These are phyloP conservation scores for Marronus borbonicus DNA, from an alignment of 2,888 invertebrate species.

Conservation along the genomic window DNA sequence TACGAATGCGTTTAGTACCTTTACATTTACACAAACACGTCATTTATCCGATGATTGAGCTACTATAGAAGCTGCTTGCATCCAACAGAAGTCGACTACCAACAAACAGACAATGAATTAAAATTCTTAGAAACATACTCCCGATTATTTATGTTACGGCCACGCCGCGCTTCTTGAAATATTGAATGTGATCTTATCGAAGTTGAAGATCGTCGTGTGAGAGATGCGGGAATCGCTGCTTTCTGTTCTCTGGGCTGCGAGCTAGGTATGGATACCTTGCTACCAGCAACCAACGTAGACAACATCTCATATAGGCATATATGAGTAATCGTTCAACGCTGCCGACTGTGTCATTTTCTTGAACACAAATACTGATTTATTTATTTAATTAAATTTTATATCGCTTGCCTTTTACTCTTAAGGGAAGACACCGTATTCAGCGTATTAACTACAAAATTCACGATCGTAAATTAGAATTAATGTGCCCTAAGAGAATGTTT, in stretches of 20 bases:
- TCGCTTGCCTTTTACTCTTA: conserved; percentile 14
- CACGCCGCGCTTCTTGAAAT: conserved; percentile 62
- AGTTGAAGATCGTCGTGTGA: conserved; percentile 57
- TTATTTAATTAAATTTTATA: conserved; percentile 49
- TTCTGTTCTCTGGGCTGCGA: not conserved
- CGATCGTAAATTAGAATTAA: conserved; percentile 43
- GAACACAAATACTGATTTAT: conserved; percentile 49
- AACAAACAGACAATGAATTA: conserved; percentile 63
- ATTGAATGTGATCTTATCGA: conserved; percentile 65
- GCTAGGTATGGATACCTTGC: conserved; percentile 2
- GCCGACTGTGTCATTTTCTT: conserved; percentile 38
- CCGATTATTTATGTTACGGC: conserved; percentile 65
- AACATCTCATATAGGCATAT: not conserved
- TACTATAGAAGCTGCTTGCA: conserved; percentile 59
- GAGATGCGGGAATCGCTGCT: conserved; percentile 41
- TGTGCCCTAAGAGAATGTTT: conserved; percentile 41
- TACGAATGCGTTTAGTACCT: too few species aligned
- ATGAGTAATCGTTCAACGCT: conserved; percentile 39
- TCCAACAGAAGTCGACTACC: conserved; percentile 56
- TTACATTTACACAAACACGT: conserved; percentile 7
- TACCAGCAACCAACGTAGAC: not conserved
- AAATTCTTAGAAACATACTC: conserved; percentile 66
- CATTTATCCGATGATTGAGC: conserved; percentile 51
- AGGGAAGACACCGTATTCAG: not conserved
- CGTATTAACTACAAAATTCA: conserved; percentile 34